Conservation (phyloP, 2,888 invertebrate species). For the Troides helena region DNA sequence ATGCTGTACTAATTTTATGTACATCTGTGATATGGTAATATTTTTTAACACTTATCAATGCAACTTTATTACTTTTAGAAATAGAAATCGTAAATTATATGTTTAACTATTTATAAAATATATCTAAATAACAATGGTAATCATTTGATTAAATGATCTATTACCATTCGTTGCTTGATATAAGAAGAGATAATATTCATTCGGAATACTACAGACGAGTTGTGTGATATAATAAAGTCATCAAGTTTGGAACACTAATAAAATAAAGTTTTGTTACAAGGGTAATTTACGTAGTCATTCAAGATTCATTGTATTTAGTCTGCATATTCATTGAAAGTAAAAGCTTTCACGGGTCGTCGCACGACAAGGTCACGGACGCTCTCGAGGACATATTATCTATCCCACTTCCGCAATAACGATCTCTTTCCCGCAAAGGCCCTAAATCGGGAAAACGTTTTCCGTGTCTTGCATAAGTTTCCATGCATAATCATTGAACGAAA, state of each 20-base stretch:
- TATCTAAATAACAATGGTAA: too few species aligned
- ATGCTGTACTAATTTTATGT: too few species aligned
- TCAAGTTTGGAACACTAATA: not conserved
- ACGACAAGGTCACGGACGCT: conserved; percentile 45
- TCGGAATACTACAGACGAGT: not conserved
- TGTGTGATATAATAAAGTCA: not conserved
- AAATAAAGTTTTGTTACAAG: not conserved
- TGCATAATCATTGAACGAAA: conserved; percentile 10
- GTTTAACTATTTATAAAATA: too few species aligned
- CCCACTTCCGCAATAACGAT: conserved; percentile 11
- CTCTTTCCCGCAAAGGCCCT: conserved; percentile 18
- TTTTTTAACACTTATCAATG: too few species aligned
- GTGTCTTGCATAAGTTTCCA: conserved; percentile 25
- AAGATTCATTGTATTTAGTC: conserved; percentile 17
- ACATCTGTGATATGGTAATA: too few species aligned
- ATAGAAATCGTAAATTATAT: too few species aligned
- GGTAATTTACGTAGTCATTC: conserved; percentile 6
- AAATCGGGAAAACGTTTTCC: conserved; percentile 31
- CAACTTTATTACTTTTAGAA: too few species aligned
- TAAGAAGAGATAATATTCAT: not conserved
- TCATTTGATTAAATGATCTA: too few species aligned
- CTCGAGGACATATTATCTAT: conserved; percentile 4
- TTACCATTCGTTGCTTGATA: not conserved
- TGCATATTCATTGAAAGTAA: conserved; percentile 37
- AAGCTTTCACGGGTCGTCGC: conserved; percentile 40